phyloP scores from a whole-genome alignment of 2,888 invertebrate species.

The Lasioglossum malachurum region DNA sequence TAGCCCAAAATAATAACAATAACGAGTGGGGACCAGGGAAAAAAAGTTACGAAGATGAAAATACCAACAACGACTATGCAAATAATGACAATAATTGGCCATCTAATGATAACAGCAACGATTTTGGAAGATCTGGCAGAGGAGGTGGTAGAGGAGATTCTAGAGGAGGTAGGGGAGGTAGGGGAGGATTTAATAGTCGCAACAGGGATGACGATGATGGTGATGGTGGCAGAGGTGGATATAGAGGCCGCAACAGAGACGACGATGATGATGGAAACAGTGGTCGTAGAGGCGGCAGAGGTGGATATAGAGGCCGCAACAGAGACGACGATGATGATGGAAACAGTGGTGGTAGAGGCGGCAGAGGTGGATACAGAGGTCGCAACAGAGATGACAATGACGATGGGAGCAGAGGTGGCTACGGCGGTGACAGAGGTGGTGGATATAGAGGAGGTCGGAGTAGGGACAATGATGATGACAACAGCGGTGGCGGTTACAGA shows the following conservation, averaged over 20 bases:
- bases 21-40: slow-evolving; percentile 5
- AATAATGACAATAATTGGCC: slow-evolving; percentile 28
- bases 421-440: too few relatives aligned
- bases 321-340: slow-evolving; percentile 39
- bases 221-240: slow-evolving; percentile 55
- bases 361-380: background rate
- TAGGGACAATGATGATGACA: slow-evolving; percentile 38
- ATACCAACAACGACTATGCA: slow-evolving; percentile 9
- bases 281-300: slow-evolving; percentile 28
- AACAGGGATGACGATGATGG: slow-evolving; percentile 52
- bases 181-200: slow-evolving; percentile 44
- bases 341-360: background rate
- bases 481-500: background rate
- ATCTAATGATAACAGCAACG: background rate
- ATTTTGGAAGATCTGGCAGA: slow-evolving; percentile 13
- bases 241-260: slow-evolving; percentile 4
- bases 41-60: slow-evolving; percentile 1
- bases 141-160: background rate
- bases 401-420: slow-evolving; percentile 28
- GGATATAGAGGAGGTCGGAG: background rate
- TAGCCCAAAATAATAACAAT: slow-evolving; percentile 46
- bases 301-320: slow-evolving; percentile 30
- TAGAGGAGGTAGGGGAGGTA: slow-evolving; percentile 35
- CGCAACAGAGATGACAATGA: slow-evolving; percentile 30
- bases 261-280: background rate